phyloP scores from a whole-genome alignment of 2,888 invertebrate species.

The Chrysolina haemoptera region DNA sequence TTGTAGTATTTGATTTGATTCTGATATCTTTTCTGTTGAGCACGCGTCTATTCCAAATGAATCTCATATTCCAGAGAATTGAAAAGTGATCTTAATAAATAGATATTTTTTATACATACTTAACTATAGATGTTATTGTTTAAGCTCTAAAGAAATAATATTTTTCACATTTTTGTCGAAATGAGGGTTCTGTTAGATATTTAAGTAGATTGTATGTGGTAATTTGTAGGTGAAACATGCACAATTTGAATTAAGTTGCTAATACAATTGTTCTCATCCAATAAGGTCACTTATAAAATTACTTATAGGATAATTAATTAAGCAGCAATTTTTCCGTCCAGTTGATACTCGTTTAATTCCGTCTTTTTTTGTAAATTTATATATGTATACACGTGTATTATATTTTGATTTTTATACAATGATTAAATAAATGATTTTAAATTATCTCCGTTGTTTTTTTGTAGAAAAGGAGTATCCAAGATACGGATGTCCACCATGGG shows the following conservation, averaged over 20 bases:
- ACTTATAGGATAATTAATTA: not conserved
- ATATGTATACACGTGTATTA: not conserved
- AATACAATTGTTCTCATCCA: not conserved
- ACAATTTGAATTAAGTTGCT: not conserved
- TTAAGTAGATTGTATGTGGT: too few species aligned
- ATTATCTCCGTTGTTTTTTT: too few species aligned
- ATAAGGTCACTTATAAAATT: not conserved
- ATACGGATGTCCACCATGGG: too few species aligned
- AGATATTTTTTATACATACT: not conserved
- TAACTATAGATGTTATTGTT: not conserved
- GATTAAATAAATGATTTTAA: not conserved
- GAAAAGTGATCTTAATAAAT: not conserved
- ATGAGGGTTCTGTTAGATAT: too few species aligned
- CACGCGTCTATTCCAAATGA: not conserved
- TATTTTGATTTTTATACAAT: conserved; percentile 1
- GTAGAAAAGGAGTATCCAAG: too few species aligned
- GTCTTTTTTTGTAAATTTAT: conserved; percentile 5
- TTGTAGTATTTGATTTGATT: too few species aligned
- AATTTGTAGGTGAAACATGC: not conserved
- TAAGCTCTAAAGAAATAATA: not conserved
- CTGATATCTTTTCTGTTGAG: too few species aligned
- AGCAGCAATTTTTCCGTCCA: conserved; percentile 1
- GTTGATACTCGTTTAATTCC: not conserved
- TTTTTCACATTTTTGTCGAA: too few species aligned
- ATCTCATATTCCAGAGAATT: not conserved